A percentile compares a stretch with the other conserved stretches of the same genome.
phyloP scores from a whole-genome alignment of 2,113 vertebrate species.

The Ochotona curzoniae region DNA sequence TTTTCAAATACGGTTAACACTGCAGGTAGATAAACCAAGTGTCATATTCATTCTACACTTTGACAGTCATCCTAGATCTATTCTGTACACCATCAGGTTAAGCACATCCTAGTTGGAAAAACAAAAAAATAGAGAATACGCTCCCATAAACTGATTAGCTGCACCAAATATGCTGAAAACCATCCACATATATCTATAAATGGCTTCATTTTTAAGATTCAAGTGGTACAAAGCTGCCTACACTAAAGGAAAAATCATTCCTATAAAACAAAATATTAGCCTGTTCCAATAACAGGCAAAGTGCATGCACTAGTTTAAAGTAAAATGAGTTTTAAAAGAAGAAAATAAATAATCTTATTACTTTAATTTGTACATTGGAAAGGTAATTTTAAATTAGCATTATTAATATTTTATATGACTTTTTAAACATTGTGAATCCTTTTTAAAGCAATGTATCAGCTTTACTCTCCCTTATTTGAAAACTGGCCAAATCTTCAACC shows the following conservation, averaged over 20 bases:
- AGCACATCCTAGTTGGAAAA: background rate
- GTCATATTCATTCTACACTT: background rate
- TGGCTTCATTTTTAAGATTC: slow-evolving; percentile 4
- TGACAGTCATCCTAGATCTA: background rate
- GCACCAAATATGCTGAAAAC: background rate
- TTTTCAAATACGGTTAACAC: background rate
- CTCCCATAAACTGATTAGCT: background rate
- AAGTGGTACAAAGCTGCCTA: background rate
- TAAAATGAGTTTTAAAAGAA: background rate
- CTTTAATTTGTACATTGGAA: background rate
- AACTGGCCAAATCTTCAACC: slow-evolving; percentile 27
- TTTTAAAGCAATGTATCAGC: slow-evolving; percentile 16
- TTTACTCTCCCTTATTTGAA: slow-evolving; percentile 16
- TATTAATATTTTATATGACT: background rate
- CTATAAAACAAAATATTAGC: background rate
- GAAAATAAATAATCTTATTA: background rate
- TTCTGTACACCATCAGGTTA: background rate
- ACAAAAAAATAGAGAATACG: background rate
- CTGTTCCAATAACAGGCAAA: background rate
- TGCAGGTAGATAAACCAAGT: background rate
- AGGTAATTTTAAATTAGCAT: slow-evolving; percentile 15
- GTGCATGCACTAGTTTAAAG: background rate
- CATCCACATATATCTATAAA: background rate
- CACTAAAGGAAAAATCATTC: slow-evolving; percentile 13
- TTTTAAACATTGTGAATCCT: slow-evolving; percentile 32